Conservation (phyloP, 2,888 invertebrate species). For the Chymomyza amoena region DNA sequence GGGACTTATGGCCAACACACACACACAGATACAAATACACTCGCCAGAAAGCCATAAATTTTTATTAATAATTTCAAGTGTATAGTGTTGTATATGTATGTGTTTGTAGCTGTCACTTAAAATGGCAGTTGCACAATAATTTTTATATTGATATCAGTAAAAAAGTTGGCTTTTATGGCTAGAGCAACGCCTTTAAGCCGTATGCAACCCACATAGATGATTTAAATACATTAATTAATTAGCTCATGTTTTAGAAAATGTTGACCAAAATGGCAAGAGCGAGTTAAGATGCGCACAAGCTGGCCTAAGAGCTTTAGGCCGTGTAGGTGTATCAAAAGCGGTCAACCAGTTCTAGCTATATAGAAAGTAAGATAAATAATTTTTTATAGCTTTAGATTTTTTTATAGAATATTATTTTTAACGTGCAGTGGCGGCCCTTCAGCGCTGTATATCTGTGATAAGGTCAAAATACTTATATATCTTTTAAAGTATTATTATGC, state of each 20-base stretch:
- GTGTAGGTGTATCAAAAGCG: neutral
- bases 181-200: constrained; percentile 55
- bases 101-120: constrained; percentile 15
- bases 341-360: neutral
- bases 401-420: neutral
- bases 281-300: neutral
- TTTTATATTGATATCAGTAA: constrained; percentile 42
- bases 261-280: neutral
- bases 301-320: neutral
- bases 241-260: constrained; percentile 16
- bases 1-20: constrained; percentile 4
- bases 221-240: constrained; percentile 54
- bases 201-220: constrained; percentile 40
- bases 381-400: neutral
- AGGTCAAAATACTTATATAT: neutral
- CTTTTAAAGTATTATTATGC: neutral
- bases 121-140: constrained; percentile 36
- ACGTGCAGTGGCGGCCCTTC: neutral
- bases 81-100: neutral
- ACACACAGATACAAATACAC: constrained; percentile 3
- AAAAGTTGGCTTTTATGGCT: constrained; percentile 41
- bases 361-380: neutral
- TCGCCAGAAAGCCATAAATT: neutral
- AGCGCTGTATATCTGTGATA: neutral
- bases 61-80: neutral